phyloP scores from a whole-genome alignment of 2,888 invertebrate genomes.

The Pocota personata region DNA sequence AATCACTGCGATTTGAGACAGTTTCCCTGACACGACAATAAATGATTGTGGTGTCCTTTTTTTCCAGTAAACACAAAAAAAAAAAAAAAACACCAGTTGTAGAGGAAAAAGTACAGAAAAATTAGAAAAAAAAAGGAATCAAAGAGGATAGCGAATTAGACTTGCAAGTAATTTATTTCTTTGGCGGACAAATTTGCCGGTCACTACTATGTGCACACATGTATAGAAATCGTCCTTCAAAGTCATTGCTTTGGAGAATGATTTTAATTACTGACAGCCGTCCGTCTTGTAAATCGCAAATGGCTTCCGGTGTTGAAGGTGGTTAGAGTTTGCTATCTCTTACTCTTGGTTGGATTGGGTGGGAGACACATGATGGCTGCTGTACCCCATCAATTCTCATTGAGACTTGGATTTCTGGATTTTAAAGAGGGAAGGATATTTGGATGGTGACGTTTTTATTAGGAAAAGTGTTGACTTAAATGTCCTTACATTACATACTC shows the following conservation, averaged over 20 bases:
- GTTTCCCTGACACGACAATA: conserved; percentile 63
- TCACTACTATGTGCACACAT: not conserved
- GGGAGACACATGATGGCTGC: not conserved
- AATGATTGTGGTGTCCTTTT: conserved; percentile 45
- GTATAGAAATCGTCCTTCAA: conserved; percentile 15
- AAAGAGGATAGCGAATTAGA: conserved; percentile 38
- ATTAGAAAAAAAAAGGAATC: not conserved
- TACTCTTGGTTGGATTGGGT: not conserved
- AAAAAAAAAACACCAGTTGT: not conserved
- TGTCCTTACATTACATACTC: no score
- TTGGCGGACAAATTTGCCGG: conserved; percentile 43
- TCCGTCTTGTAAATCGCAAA: conserved; percentile 18
- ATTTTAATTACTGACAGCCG: conserved; percentile 50
- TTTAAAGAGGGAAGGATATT: no score
- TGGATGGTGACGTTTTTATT: no score
- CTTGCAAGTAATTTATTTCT: conserved; percentile 55
- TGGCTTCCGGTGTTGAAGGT: not conserved
- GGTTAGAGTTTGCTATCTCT: not conserved
- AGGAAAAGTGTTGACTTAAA: no score
- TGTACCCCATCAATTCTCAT: not conserved
- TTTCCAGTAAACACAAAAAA: not conserved
- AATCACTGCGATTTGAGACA: conserved; percentile 65
- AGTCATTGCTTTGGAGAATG: conserved; percentile 8
- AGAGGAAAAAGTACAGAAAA: not conserved
- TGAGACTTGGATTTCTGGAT: no score